Base-by-base conservation (phyloP, 1,140 invertebrate species). In the Monomorium pharaonis region DNA sequence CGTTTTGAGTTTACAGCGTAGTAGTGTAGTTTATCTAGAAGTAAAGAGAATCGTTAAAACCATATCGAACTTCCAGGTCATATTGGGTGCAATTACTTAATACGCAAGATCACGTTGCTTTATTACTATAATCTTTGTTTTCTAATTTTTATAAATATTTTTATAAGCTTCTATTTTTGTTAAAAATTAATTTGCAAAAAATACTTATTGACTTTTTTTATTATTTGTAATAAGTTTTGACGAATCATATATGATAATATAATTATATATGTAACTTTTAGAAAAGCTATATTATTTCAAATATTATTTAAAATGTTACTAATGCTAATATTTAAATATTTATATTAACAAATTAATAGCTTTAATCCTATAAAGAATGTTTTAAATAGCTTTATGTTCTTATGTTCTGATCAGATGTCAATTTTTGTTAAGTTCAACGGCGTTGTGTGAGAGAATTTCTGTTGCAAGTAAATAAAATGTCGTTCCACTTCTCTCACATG, bases 401-500 rank as follows among this genome's bases (percentile, higher is more conserved):
- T 37, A 16, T 14, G 14, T 18, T n/a, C n/a, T 47, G n/a, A 80
- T 80, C 3, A 42, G 18, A 69, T 42, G n/a, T 80, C 44, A 42
- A 33, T 7, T 12, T 24, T 12, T 42, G 18, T 30, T 14, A 54
- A 80, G 6, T 54, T 54, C 6, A 54, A 54, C 6, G 21, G 49
- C 5, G 10, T 9, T 70, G 6, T 0, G 21, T 10, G 10, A 69
- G 16, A 76, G 30, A 54, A 72, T 74, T 60, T 69, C 21, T 80
- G 21, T 80, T 33, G 21, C 42, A 51, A 74, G 27, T 74, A 58
- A 58, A 60, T 72, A 42, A 63, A 63, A 70, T 16, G 16, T 56
- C 18, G 10, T 44, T 81, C 24, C 30, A 81, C 24, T 56, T 72
- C n/a, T 81, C 49, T 81, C 16, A 81, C 21, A 81, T 70, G 44